These are phyloP conservation scores for Syngnathus typhle DNA, from an alignment of 2,113 vertebrate genomes.

Conservation along the genomic window DNA sequence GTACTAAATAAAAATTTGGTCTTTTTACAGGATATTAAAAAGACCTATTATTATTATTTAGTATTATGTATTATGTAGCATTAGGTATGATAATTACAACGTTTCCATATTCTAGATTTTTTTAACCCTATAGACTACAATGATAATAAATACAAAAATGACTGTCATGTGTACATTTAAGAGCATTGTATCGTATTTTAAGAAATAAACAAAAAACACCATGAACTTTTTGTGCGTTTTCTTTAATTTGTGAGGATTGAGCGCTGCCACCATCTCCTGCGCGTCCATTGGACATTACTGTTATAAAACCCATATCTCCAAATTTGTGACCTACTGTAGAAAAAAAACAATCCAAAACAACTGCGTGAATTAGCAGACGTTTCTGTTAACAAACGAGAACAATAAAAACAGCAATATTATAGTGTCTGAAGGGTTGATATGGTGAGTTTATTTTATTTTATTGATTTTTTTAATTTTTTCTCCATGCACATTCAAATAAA, in stretches of 20 bases:
- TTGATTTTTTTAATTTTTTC: too few species aligned
- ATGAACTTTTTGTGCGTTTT: not conserved
- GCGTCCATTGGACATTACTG: not conserved
- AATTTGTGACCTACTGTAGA: not conserved
- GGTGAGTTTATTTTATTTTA: conserved; percentile 27
- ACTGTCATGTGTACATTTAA: not conserved
- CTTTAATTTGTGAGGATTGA: not conserved
- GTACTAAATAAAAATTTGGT: not conserved
- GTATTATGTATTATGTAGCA: too few species aligned
- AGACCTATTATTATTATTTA: too few species aligned
- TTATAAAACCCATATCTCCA: not conserved
- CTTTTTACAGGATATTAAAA: too few species aligned
- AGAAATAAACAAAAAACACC: not conserved
- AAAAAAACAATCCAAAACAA: too few species aligned
- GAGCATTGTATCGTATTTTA: too few species aligned
- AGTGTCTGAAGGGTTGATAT: not conserved
- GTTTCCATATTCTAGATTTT: too few species aligned
- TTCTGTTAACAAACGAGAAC: not conserved
- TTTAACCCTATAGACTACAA: too few species aligned
- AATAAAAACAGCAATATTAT: not conserved
- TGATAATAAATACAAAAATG: not conserved
- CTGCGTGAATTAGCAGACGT: not conserved
- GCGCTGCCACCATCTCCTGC: not conserved
- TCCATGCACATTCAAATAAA: too few species aligned
- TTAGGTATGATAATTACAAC: too few species aligned